These are phyloP conservation scores for Bombus terrestris DNA, from an alignment of 1,140 invertebrate genomes.

Conservation along the genomic window DNA sequence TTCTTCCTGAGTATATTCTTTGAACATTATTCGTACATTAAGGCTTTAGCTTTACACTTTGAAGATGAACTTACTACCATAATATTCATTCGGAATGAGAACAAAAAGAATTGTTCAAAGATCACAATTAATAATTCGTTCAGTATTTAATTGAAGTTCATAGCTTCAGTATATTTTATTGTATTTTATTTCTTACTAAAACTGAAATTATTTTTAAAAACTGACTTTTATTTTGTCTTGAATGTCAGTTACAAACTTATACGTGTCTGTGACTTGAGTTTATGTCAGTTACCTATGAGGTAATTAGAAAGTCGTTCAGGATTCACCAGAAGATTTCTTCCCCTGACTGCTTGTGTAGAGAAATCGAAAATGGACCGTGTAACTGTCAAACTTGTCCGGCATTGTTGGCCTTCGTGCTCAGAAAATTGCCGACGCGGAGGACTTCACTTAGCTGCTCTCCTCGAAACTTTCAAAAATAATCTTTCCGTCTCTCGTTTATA, in stretches of 20 bases:
- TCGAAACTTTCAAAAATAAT: conserved; percentile 1
- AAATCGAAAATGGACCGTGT: conserved; percentile 46
- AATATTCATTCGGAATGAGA: too few relatives aligned
- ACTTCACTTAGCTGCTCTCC: too few relatives aligned
- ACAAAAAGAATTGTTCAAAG: not conserved
- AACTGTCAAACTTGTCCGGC: conserved; percentile 36
- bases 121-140: not conserved
- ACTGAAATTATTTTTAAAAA: not conserved
- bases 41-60: not conserved
- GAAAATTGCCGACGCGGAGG: conserved; percentile 26
- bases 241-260: not conserved
- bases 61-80: too few relatives aligned
- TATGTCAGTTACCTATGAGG: not conserved
- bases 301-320: not conserved
- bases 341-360: rapidly evolving
- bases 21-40: not conserved
- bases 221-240: not conserved
- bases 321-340: not conserved
- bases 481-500: not conserved
- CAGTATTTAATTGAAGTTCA: not conserved
- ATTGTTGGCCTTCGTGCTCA: conserved; percentile 44
- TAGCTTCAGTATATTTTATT: not conserved
- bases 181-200: not conserved
- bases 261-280: not conserved
- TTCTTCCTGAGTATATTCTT: too few relatives aligned